phyloP scores from a whole-genome alignment of 2,113 vertebrate genomes.

The Prinia subflava region DNA sequence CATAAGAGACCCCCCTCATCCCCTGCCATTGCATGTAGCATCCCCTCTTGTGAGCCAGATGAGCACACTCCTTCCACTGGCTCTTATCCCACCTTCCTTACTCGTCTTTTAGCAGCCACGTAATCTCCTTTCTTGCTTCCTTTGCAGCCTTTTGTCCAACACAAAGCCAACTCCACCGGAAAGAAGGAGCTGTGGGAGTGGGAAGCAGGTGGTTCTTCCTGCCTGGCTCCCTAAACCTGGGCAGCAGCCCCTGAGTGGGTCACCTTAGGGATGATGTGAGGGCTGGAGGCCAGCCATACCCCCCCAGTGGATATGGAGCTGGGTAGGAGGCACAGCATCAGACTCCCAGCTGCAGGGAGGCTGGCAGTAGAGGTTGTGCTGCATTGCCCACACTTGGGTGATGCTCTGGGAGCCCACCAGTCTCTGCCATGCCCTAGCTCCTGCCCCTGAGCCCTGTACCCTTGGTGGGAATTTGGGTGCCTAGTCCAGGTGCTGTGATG shows the following conservation, averaged over 20 bases:
- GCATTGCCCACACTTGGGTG: accelerated
- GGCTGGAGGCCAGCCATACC: background rate
- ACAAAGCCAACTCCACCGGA: background rate
- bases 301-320: background rate
- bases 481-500: background rate
- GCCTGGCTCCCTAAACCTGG: background rate
- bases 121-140: slow-evolving; percentile 13
- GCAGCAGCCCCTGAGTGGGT: background rate
- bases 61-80: background rate
- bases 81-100: background rate
- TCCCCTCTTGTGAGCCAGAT: background rate
- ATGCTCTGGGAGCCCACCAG: background rate
- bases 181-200: background rate
- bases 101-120: background rate
- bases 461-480: background rate
- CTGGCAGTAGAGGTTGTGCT: background rate
- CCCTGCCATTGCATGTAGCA: background rate
- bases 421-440: background rate
- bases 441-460: background rate
- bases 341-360: background rate
- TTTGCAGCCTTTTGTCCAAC: slow-evolving; percentile 7
- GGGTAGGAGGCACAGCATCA: background rate
- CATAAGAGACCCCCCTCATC: background rate
- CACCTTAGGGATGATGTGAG: background rate
- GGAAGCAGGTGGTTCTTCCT: background rate